Conservation (phyloP, 2,797 vertebrate species). For the Steatocranus sp. region DNA sequence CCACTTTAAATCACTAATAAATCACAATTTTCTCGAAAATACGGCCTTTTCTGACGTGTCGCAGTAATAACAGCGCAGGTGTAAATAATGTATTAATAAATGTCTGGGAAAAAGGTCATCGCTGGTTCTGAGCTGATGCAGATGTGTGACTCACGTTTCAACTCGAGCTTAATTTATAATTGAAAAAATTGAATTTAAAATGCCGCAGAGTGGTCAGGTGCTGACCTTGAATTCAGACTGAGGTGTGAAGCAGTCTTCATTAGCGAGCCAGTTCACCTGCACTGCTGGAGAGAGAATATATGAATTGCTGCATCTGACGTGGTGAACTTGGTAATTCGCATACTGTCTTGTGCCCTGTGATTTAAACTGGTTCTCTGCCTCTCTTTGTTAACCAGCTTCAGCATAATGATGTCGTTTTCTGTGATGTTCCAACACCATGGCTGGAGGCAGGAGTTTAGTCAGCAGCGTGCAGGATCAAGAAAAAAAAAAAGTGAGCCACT, state of each 20-base stretch:
- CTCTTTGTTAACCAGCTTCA: constrained; percentile 75
- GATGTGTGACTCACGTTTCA: not conserved
- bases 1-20: not conserved
- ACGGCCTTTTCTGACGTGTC: not conserved
- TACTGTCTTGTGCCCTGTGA: constrained; percentile 58
- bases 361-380: constrained; percentile 69
- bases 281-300: constrained; percentile 14
- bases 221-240: constrained; percentile 54
- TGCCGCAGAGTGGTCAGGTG: constrained; percentile 9
- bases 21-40: not conserved
- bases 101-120: constrained; percentile 5
- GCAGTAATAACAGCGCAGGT: not conserved
- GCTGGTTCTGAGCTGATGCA: not conserved
- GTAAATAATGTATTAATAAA: constrained; percentile 10
- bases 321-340: constrained; percentile 61
- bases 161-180: constrained; percentile 12
- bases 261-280: constrained; percentile 47
- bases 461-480: constrained; percentile 70
- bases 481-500: constrained; percentile 54
- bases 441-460: constrained; percentile 79
- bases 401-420: constrained; percentile 79
- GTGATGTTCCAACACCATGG: constrained; percentile 77
- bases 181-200: constrained; percentile 24
- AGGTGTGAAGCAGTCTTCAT: constrained; percentile 47
- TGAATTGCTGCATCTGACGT: constrained; percentile 19